phyloP scores from a whole-genome alignment of 2,113 vertebrate species.

The Phaethon lepturus region DNA sequence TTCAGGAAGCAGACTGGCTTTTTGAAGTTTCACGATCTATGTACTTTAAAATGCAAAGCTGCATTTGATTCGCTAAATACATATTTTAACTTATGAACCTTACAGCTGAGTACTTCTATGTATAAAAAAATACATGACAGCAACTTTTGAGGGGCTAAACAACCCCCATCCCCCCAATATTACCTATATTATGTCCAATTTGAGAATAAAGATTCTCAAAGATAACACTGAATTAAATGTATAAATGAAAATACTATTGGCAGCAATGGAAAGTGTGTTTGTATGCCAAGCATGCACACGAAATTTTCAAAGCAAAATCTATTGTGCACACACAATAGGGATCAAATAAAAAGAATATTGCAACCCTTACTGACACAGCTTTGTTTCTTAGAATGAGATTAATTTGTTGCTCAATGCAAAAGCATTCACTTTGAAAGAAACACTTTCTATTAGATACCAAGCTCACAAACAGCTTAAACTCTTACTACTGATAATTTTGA shows the following conservation, averaged over 20 bases:
- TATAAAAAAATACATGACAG: neutral
- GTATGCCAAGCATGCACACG: neutral
- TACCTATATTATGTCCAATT: neutral
- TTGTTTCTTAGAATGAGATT: neutral
- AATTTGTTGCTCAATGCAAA: neutral
- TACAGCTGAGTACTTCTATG: neutral
- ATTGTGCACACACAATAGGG: neutral
- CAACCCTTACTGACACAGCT: neutral
- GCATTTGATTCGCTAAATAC: neutral
- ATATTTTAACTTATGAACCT: neutral
- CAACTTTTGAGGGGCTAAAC: neutral
- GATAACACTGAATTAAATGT: neutral
- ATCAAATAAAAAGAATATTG: neutral
- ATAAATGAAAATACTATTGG: neutral
- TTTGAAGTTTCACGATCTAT: neutral
- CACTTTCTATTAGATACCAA: neutral
- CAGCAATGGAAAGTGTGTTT: neutral
- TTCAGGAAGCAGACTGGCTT: neutral
- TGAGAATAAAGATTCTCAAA: neutral
- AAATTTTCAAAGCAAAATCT: neutral
- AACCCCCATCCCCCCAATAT: neutral
- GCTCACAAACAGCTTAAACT: neutral
- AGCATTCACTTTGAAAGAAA: neutral
- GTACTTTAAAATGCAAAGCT: neutral
- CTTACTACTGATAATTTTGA: neutral